These are phyloP conservation scores for Cenopis cana DNA, from an alignment of 2,888 invertebrate genomes.

Conservation along the genomic window DNA sequence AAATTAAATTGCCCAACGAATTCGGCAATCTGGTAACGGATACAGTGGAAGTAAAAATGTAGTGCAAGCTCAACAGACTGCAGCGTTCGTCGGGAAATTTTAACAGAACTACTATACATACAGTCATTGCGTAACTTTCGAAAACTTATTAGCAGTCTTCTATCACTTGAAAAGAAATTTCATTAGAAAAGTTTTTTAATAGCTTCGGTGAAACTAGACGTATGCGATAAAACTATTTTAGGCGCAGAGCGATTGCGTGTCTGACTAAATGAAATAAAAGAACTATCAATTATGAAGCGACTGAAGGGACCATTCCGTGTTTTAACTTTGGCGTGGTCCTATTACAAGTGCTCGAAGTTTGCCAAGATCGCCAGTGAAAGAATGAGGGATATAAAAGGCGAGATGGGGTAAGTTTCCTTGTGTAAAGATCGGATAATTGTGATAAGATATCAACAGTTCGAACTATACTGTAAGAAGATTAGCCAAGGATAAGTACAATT, in stretches of 20 bases:
- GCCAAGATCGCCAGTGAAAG: not conserved
- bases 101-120: slow-evolving; percentile 9
- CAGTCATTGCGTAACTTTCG: slow-evolving; percentile 1
- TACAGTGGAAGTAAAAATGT: slow-evolving; percentile 13
- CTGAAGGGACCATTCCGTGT: not conserved
- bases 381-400: not conserved
- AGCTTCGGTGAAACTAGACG: slow-evolving; percentile 7
- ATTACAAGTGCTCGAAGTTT: no score
- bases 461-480: not conserved
- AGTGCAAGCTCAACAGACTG: slow-evolving; percentile 22
- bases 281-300: not conserved
- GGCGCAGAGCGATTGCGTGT: not conserved
- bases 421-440: not conserved
- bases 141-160: slow-evolving; percentile 23
- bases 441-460: not conserved
- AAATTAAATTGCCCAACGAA: slow-evolving; percentile 27
- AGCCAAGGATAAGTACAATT: not conserved
- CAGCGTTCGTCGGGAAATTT: slow-evolving; percentile 3
- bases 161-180: slow-evolving; percentile 30
- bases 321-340: not conserved
- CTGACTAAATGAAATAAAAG: not conserved
- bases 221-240: slow-evolving; percentile 8
- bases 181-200: slow-evolving; percentile 36
- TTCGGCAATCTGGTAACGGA: slow-evolving; percentile 18
- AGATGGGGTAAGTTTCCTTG: not conserved